phyloP scores from a whole-genome alignment of 2,113 vertebrate genomes.

The Tonatia bakeri region DNA sequence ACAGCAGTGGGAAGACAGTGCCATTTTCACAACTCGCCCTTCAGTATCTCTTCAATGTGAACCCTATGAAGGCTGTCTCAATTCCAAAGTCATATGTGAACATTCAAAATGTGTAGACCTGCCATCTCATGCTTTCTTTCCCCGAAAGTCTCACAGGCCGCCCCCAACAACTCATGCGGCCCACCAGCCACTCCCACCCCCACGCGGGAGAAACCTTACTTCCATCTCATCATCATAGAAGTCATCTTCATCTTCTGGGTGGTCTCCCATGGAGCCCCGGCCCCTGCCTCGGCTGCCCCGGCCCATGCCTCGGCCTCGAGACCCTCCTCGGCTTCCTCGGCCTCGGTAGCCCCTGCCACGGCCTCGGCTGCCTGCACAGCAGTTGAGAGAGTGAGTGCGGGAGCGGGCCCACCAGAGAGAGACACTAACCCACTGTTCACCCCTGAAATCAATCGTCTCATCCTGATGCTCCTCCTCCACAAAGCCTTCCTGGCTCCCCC shows the following conservation, averaged over 20 bases:
- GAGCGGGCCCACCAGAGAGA: background rate
- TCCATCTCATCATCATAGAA: slow-evolving; percentile 83
- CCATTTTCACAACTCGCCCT: background rate
- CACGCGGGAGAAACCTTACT: slow-evolving; percentile 40
- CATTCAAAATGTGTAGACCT: background rate
- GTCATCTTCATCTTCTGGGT: slow-evolving; percentile 84
- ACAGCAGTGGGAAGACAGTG: too few species aligned
- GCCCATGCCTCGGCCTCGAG: slow-evolving; percentile 81
- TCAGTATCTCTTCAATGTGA: background rate
- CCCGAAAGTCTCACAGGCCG: too few species aligned
- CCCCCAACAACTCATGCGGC: rapidly evolving
- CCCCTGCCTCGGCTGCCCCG: slow-evolving; percentile 81
- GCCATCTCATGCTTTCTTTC: background rate
- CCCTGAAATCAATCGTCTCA: background rate
- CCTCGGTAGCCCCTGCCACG: slow-evolving; percentile 87
- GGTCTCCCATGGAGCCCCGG: slow-evolving; percentile 83
- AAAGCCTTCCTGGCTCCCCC: background rate
- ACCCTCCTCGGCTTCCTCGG: slow-evolving; percentile 88
- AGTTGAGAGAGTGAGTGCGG: background rate
- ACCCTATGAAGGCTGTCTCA: background rate
- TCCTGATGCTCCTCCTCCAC: background rate
- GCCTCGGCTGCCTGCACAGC: slow-evolving; percentile 82
- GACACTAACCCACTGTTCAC: background rate
- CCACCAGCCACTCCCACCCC: rapidly evolving
- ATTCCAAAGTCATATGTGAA: background rate